Percentiles rank a stretch among this genome's conserved stretches.
Conservation (phyloP, 1,140 invertebrate genomes). For the Lepidurus packardi region DNA sequence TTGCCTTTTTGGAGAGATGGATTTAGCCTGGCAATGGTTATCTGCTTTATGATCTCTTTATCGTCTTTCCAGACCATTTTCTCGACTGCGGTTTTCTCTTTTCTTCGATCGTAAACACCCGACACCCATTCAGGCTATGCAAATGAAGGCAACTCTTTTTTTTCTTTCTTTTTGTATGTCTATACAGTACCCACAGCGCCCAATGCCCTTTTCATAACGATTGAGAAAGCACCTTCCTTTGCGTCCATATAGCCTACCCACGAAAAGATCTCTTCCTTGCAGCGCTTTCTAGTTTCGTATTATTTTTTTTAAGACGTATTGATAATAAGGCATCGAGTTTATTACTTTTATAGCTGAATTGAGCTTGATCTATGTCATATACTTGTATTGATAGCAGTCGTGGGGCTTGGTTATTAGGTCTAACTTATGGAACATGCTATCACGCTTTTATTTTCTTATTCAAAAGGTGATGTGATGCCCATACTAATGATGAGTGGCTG, state of each 20-base stretch:
- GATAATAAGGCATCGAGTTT: not conserved
- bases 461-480: conserved; percentile 4
- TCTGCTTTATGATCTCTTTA: conserved; percentile 18
- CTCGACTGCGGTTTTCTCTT: not conserved
- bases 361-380: not conserved
- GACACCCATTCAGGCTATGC: conserved; percentile 18
- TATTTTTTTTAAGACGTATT: conserved; percentile 11
- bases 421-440: not conserved
- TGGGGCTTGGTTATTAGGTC: not conserved
- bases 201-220: not conserved
- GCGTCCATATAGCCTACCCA: not conserved
- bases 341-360: conserved; percentile 2
- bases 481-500: conserved; percentile 15
- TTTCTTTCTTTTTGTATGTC: not conserved
- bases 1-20: not conserved
- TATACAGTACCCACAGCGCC: not conserved
- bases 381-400: not conserved
- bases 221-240: conserved; percentile 10
- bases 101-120: conserved; percentile 19
- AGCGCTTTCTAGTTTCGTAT: not conserved
- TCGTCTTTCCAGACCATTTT: conserved; percentile 18
- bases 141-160: conserved; percentile 19
- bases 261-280: not conserved
- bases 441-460: not conserved
- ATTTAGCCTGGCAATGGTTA: not conserved